Evolutionary conservation across 1,140 invertebrate genomes (phyloP), one percentile per base, ranked within the genome.

Genomic region (Drosophila arizonae): DNA sequence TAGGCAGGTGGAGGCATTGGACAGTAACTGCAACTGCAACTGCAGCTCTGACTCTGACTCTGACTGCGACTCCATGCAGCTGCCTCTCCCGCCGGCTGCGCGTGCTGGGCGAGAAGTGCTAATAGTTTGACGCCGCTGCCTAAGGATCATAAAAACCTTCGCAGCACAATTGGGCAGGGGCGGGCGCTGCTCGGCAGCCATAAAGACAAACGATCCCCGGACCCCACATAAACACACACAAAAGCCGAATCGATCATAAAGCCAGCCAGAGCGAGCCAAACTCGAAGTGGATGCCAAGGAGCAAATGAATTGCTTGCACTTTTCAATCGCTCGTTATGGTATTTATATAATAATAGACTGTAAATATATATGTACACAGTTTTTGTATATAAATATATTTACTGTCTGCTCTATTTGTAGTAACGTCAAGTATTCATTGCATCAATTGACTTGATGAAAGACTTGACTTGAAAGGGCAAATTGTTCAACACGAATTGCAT

Each of bases 41-140:
- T 11, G 36, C 36, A 11, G 10, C 36, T 58, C 1, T 5, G 9
- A 30, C 56, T 17, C 57, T 13, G 36, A 62, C 13, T 51, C 1
- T 21, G 8, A 41, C 17, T 63, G 13, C n/a, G 11, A 10, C 56
- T 45, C 56, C 48, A 45, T 52, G 63, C 70, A 72, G 74, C 57
- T 76, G 74, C 39, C 11, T 15, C 13, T 57, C 36, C 17, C 50
- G 61, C 48, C 30, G n/a, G 41, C 1, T 41, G 45, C 71, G 28
- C 66, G 66, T 60, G 67, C 66, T 74, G 66, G 50, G 50, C 67
- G 43, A 21, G 13, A 65, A 45, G 75, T 77, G 79, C 68, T 79
- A 84, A 84, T 73, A 78, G 72, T 54, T 77, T 81, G 39, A 78
- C 76, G 64, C 67, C 48, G 66, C 50, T 48, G 51, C 21, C 39